A percentile compares a stretch with the other conserved stretches of the same genome.
phyloP scores from a whole-genome alignment of 2,888 invertebrate genomes.

The Allygus modestus region DNA sequence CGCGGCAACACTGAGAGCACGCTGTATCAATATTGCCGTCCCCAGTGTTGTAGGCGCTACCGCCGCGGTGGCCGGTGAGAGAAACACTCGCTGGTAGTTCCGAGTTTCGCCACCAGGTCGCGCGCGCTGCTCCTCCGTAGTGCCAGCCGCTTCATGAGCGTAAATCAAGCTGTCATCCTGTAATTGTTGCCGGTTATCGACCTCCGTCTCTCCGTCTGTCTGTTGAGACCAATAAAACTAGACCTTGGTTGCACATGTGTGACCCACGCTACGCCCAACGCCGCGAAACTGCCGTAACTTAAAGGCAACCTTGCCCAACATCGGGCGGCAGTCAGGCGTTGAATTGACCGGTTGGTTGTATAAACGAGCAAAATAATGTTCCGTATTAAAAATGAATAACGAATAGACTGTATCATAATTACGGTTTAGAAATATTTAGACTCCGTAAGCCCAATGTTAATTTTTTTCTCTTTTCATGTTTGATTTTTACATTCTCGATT shows the following conservation, averaged over 20 bases:
- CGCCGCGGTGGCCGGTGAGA: background rate
- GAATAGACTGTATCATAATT: too few species aligned
- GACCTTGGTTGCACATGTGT: constrained; percentile 41
- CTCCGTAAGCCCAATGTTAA: too few species aligned
- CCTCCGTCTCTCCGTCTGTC: background rate
- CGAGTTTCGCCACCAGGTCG: constrained; percentile 29
- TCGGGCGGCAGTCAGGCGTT: too few species aligned
- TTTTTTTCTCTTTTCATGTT: too few species aligned
- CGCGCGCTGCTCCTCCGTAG: constrained; percentile 15
- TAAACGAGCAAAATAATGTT: too few species aligned
- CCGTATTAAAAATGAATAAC: too few species aligned
- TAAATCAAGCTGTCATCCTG: constrained; percentile 38
- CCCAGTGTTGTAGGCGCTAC: background rate
- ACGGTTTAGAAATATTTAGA: too few species aligned
- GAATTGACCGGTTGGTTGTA: too few species aligned
- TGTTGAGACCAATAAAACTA: constrained; percentile 35
- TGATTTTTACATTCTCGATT: too few species aligned
- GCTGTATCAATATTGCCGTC: constrained; percentile 45
- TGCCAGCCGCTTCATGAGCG: background rate
- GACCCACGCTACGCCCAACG: background rate
- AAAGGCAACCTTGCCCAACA: too few species aligned
- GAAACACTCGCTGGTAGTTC: background rate
- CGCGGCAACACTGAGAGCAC: background rate
- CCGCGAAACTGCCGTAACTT: background rate
- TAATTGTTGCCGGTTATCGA: constrained; percentile 51